A percentile compares a stretch with the other conserved stretches of the same genome.
Conservation (phyloP, 2,888 invertebrate species). For the Tholera decimalis region DNA sequence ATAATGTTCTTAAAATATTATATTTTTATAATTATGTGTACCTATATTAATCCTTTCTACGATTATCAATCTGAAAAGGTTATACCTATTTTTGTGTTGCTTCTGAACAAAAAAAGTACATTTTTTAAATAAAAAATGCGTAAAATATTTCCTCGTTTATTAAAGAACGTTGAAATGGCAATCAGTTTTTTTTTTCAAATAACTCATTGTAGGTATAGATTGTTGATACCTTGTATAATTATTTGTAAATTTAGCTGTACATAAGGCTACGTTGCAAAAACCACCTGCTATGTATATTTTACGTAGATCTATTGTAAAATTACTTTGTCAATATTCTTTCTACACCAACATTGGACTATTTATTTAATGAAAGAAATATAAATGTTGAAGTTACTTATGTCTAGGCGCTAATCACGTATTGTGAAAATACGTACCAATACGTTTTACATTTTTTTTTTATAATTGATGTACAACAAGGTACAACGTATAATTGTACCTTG, state of each 20-base stretch:
- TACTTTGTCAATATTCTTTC: slow-evolving; percentile 34
- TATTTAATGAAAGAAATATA: slow-evolving; percentile 18
- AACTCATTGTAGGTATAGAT: slow-evolving; percentile 45
- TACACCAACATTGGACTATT: slow-evolving; percentile 30
- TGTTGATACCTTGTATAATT: slow-evolving; percentile 25
- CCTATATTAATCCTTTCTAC: background rate
- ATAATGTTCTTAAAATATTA: background rate
- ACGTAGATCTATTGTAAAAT: slow-evolving; percentile 13
- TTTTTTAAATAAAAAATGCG: too few relatives aligned
- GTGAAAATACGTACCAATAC: background rate
- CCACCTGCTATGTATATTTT: slow-evolving; percentile 3
- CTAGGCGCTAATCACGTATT: background rate
- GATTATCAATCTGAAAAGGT: slow-evolving; percentile 16
- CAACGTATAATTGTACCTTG: too few relatives aligned
- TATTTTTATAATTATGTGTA: background rate
- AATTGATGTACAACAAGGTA: too few relatives aligned
- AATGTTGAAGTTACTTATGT: slow-evolving; percentile 1
- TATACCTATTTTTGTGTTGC: background rate
- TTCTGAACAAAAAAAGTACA: background rate
- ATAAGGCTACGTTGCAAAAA: slow-evolving; percentile 42
- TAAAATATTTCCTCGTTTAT: background rate
- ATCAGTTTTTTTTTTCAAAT: slow-evolving; percentile 41
- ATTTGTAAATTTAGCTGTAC: slow-evolving; percentile 55
- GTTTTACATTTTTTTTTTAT: too few relatives aligned
- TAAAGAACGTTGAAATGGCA: background rate